A percentile compares a stretch with the other conserved stretches of the same genome.
phyloP scores from a whole-genome alignment of 2,888 invertebrate genomes.

The Tortricodes alternella region DNA sequence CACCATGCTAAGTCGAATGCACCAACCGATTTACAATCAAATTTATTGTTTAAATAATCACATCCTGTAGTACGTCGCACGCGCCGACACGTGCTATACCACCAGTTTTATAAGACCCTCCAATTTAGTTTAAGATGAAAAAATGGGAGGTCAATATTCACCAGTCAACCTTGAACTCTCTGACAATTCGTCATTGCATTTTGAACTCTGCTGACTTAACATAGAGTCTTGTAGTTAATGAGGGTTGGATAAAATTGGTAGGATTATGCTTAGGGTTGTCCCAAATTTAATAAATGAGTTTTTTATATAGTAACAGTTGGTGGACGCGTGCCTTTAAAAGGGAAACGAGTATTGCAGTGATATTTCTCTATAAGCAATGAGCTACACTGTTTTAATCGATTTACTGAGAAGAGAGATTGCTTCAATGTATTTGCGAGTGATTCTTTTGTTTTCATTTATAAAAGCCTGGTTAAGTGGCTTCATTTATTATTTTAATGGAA shows the following conservation, averaged over 20 bases:
- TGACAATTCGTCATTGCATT: neutral
- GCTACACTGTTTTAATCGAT: constrained; percentile 37
- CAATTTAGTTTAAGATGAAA: constrained; percentile 11
- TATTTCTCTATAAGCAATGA: constrained; percentile 48
- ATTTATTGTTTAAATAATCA: constrained; percentile 73
- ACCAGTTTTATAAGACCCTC: constrained; percentile 30
- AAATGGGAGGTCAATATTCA: constrained; percentile 25
- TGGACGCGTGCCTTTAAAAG: constrained; percentile 40
- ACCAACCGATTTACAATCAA: constrained; percentile 58
- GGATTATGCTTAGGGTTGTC: constrained; percentile 34
- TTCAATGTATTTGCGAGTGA: constrained; percentile 36
- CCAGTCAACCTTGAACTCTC: constrained; percentile 3
- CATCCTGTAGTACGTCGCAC: constrained; percentile 51
- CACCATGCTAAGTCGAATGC: constrained; percentile 33
- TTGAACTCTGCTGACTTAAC: neutral
- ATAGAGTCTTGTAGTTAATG: neutral
- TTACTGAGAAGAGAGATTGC: constrained; percentile 29
- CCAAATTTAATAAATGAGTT: constrained; percentile 46
- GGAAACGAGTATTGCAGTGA: constrained; percentile 38
- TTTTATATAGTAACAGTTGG: constrained; percentile 46
- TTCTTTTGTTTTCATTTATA: constrained; percentile 5
- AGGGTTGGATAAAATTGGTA: constrained; percentile 11
- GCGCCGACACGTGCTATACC: constrained; percentile 53
- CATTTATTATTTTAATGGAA: neutral
- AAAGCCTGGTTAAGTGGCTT: constrained; percentile 4